phyloP scores from a whole-genome alignment of 2,888 invertebrate species.

The Acanthosepion esculentum region DNA sequence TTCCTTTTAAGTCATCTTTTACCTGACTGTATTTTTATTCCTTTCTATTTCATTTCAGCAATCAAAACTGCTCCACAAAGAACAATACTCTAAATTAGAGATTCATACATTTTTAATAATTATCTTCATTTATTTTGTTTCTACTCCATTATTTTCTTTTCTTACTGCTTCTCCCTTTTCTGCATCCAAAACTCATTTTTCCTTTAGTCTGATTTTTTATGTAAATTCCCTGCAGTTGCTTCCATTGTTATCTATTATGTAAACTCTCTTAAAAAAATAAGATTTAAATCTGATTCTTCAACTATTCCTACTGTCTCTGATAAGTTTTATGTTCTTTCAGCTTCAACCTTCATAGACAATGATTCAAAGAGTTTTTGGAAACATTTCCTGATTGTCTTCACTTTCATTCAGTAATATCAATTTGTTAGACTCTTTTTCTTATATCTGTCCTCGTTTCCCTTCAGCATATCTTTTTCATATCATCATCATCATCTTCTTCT shows the following conservation, averaged over 20 bases:
- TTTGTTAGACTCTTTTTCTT: not conserved
- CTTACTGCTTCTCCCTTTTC: not conserved
- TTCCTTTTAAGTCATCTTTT: not conserved
- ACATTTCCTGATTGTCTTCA: not conserved
- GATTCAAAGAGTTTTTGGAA: not conserved
- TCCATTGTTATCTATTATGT: not conserved
- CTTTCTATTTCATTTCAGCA: not conserved
- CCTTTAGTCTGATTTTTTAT: not conserved
- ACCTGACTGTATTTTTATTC: not conserved
- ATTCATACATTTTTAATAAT: not conserved
- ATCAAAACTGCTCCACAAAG: not conserved
- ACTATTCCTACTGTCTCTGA: not conserved
- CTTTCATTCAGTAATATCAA: too few species aligned
- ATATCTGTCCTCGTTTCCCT: not conserved
- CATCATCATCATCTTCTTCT: too few species aligned
- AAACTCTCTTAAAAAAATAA: not conserved
- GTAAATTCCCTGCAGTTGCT: not conserved
- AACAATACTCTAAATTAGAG: slow-evolving; percentile 1
- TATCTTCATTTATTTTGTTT: not conserved
- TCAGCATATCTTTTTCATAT: not conserved
- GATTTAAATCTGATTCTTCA: not conserved
- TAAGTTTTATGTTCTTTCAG: not conserved
- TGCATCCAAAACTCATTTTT: not conserved
- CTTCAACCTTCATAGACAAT: not conserved
- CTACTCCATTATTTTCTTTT: not conserved